These are phyloP conservation scores for Zaprionus africanus DNA, from an alignment of 1,140 invertebrate species.

Conservation along the genomic window DNA sequence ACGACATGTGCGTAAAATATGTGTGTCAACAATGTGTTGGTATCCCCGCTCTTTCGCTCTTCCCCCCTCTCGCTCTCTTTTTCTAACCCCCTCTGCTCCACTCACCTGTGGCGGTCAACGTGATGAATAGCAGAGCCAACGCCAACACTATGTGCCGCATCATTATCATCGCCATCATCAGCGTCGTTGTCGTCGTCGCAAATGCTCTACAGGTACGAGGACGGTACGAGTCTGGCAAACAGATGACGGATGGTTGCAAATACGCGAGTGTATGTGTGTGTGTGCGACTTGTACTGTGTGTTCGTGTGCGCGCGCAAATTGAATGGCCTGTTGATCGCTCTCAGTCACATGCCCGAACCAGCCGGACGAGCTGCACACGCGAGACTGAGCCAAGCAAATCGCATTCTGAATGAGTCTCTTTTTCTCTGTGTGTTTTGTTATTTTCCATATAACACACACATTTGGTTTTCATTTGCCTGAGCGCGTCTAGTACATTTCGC, in stretches of 20 bases:
- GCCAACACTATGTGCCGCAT: constrained; percentile 53
- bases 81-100: not conserved
- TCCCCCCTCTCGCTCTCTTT: constrained; percentile 10
- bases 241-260: constrained; percentile 23
- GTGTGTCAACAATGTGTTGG: constrained; percentile 58
- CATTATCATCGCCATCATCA: constrained; percentile 20
- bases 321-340: constrained; percentile 29
- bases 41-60: not conserved
- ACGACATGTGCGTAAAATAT: constrained; percentile 61
- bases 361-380: constrained; percentile 67
- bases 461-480: constrained; percentile 51
- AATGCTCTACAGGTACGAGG: constrained; percentile 2
- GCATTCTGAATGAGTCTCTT: constrained; percentile 62
- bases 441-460: constrained; percentile 54
- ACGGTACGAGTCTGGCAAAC: constrained; percentile 21
- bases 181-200: not conserved
- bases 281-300: not conserved
- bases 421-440: constrained; percentile 25
- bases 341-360: constrained; percentile 55
- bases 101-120: constrained; percentile 64
- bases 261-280: not conserved
- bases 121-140: constrained; percentile 63
- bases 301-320: constrained; percentile 13
- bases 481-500: constrained; percentile 22
- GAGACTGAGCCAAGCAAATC: constrained; percentile 70